Base-by-base conservation (phyloP, 2,888 invertebrate genomes). In the Meiosimyza platycephala region DNA sequence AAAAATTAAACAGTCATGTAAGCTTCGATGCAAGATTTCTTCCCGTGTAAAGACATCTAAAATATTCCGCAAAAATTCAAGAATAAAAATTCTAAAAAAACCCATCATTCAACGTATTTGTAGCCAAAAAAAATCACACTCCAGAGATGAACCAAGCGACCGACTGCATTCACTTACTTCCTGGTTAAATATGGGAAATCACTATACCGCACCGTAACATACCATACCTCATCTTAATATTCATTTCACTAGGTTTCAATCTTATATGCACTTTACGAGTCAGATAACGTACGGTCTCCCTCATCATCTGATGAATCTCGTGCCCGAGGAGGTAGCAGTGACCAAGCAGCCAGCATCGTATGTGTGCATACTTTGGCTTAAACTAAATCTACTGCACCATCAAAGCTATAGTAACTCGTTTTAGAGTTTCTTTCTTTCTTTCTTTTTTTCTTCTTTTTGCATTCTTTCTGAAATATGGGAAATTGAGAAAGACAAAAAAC, bases 301-400 rank as follows among this genome's bases (percentile, higher is more conserved):
- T 18, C 18, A 57, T 18, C 57, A 40, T 40, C 6, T 18, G 12
- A 15, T 11, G 4, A n/a, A 28, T 4, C n/a, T 57, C 12, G 3
- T 22, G 57, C 57, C 57, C 6, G 57, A 28, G 12, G 12, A 22
- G 28, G 57, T 16, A 40, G 6, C 57, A 57, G n/a, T 57, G 18
- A 57, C 57, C 57, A 28, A 16, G 3, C 57, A 28, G 57, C 40
- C 40, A 40, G 40, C 67, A 59, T n/a, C 59, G 50, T 54, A 48
- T 68, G 57, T 57, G 67, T 22, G 22, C 40, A 70, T 18, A 18
- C 67, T 67, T 28, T 57, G 28, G 57, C 67, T 67, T 67, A 16
- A 67, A 67, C 40, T 67, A 55, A 67, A 67, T 67, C 12, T 18
- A 9, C 40, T 57, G 12, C 13, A n/a, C 13, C 57, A 57, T 6